Evolutionary conservation across 30 jellyfish, hydroid and myxozoan species (phyloP), one percentile per base, ranked within the genome.

Genomic region (Aurelia coerulea): DNA sequence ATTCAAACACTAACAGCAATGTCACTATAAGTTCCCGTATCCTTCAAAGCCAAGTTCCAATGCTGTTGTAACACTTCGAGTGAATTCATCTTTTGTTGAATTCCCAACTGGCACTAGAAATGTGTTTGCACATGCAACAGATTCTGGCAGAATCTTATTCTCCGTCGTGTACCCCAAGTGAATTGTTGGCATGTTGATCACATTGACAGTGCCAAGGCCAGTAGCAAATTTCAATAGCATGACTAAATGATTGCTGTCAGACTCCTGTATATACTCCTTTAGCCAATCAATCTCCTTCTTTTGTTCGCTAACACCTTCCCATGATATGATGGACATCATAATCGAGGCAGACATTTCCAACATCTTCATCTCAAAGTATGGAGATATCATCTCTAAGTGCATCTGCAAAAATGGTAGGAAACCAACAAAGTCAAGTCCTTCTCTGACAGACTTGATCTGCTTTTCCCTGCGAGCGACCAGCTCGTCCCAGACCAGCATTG

Each of bases 1-100:
- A 37, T 37, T 37, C 49, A 37, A 37, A 37, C 49, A 4, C 3
- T 37, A 37, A 37, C 3, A 37, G 5, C 49, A 37, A 37, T 37
- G 49, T 37, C 5, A 37, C 29, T 58, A 58, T 58, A 58, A 18
- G 68, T 79, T 69, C 50, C 90, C 90, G 65, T 54, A 79, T 29
- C 90, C 90, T 42, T 62, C 90, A 79, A 66, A 62, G 17, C 34
- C 90, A 37, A 62, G 49, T 23, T 79, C 81, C 58, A 79, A 84
- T 19, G 81, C 81, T 15, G 60, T 79, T 17, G 19, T 65, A 65
- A 79, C 39, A 84, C 49, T 23, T 9, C 39, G 42, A 15, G 11
- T 3, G 49, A 79, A 79, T 7, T 70, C 81, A 9, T 70, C 63
- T 70, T 70, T 33, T 3, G 33, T 70, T 33, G 33, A 18, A 49